These are phyloP conservation scores for Gnathonemus longibarbis DNA, from an alignment of 2,113 vertebrate genomes.

Conservation along the genomic window DNA sequence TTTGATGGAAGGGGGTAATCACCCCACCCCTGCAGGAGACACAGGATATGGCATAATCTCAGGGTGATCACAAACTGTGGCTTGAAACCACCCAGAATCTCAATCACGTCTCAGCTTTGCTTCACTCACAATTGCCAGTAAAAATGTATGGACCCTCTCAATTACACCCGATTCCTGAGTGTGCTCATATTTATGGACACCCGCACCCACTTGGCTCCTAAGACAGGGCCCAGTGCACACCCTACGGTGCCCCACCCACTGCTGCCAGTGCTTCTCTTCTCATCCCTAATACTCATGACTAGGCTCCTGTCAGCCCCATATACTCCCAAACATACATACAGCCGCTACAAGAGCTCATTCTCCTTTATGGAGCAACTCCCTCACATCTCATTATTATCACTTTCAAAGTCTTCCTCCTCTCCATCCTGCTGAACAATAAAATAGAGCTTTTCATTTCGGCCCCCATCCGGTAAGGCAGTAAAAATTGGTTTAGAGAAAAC, in stretches of 20 bases:
- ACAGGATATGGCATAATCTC: not conserved
- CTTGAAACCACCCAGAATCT: not conserved
- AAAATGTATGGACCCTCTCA: not conserved
- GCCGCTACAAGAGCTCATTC: not conserved
- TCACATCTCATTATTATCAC: conserved; percentile 2
- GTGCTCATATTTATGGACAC: not conserved
- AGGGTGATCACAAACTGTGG: not conserved
- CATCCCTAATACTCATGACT: not conserved
- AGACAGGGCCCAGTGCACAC: not conserved
- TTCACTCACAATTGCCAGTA: not conserved
- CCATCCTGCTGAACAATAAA: not conserved
- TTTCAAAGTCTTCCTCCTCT: conserved; percentile 17
- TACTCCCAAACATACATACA: not conserved
- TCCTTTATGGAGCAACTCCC: not conserved
- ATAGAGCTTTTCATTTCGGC: conserved; percentile 5
- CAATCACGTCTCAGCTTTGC: not conserved
- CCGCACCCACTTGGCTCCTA: not conserved
- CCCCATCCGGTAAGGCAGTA: conserved; percentile 8
- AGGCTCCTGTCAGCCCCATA: not conserved
- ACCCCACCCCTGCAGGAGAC: not conserved
- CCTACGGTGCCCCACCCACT: not conserved
- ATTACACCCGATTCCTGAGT: not conserved
- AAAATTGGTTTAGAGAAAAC: conserved; percentile 18
- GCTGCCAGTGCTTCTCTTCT: not conserved
- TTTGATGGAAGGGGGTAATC: not conserved